Percentiles rank a stretch among this genome's conserved stretches.
phyloP scores from a whole-genome alignment of 2,797 vertebrate species.

The Clarias pachynema region DNA sequence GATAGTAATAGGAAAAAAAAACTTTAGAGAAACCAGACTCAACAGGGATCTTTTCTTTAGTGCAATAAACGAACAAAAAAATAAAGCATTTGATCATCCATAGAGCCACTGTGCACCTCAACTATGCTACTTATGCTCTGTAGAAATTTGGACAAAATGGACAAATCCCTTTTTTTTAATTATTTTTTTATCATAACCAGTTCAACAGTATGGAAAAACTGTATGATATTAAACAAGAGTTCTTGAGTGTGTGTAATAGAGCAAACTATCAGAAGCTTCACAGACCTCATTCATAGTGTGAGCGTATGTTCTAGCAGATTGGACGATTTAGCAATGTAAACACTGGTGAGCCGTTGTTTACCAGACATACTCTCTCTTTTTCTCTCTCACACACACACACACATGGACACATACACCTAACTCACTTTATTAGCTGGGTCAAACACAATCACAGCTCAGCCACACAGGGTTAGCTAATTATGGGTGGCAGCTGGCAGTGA shows the following conservation, averaged over 20 bases:
- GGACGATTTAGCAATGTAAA: slow-evolving; percentile 45
- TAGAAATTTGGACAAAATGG: background rate
- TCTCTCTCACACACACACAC: slow-evolving; percentile 49
- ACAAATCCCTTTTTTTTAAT: background rate
- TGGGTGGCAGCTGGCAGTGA: slow-evolving; percentile 78
- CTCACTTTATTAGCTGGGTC: slow-evolving; percentile 78
- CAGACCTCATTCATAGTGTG: slow-evolving; percentile 19
- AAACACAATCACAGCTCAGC: slow-evolving; percentile 81
- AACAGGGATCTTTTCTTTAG: background rate
- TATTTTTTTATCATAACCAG: background rate
- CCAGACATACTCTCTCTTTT: slow-evolving; percentile 32
- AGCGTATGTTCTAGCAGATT: slow-evolving; percentile 38
- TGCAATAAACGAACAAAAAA: background rate
- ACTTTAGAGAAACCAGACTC: no score
- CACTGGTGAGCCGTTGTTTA: slow-evolving; percentile 43
- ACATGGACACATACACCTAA: slow-evolving; percentile 62
- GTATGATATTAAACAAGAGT: background rate
- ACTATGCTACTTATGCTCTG: background rate
- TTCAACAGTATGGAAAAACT: background rate
- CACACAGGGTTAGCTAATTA: slow-evolving; percentile 77
- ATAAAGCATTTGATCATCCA: background rate
- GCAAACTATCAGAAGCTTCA: slow-evolving; percentile 6
- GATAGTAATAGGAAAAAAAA: no score
- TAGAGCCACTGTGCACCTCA: background rate
- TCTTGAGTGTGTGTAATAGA: background rate